phyloP scores from a whole-genome alignment of 2,888 invertebrate species.

The Catocala nupta region DNA sequence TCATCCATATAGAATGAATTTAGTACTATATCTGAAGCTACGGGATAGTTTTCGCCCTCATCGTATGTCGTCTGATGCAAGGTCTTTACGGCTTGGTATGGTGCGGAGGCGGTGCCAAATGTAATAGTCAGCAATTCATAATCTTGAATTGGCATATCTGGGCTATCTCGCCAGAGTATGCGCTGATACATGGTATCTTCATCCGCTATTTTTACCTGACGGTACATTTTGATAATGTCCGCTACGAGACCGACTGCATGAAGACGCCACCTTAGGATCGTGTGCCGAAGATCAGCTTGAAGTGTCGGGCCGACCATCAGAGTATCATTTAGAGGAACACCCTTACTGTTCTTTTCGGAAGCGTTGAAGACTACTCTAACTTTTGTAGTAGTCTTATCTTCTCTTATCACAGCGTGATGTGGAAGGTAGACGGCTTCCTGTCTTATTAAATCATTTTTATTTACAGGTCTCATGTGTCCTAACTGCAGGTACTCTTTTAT shows the following conservation, averaged over 20 bases:
- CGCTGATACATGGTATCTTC: no score
- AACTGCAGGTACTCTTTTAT: slow-evolving; percentile 13
- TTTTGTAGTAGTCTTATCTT: no score
- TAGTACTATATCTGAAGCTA: slow-evolving; percentile 11
- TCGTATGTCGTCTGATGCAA: slow-evolving; percentile 17
- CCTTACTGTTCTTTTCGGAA: slow-evolving; percentile 12
- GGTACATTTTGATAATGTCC: slow-evolving; percentile 33
- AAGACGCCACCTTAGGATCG: slow-evolving; percentile 15
- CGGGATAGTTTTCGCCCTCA: slow-evolving; percentile 11
- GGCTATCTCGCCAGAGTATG: slow-evolving; percentile 11
- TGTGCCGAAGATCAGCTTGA: slow-evolving; percentile 19
- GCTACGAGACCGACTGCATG: not conserved
- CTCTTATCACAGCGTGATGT: slow-evolving; percentile 6
- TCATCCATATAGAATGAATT: no score
- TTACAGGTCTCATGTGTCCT: slow-evolving; percentile 8
- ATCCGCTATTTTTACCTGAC: slow-evolving; percentile 17
- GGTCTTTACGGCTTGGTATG: slow-evolving; percentile 14
- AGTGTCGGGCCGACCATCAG: slow-evolving; percentile 22
- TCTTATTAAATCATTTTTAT: not conserved
- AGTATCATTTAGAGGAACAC: no score
- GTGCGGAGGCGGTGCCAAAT: slow-evolving; percentile 23
- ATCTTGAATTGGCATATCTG: not conserved
- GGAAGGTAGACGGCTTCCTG: slow-evolving; percentile 3
- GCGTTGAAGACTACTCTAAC: slow-evolving; percentile 24
- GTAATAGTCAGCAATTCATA: slow-evolving; percentile 10